Evolutionary conservation across 2,888 invertebrate species (phyloP).

Genomic region (Phymatocera aterrima): DNA sequence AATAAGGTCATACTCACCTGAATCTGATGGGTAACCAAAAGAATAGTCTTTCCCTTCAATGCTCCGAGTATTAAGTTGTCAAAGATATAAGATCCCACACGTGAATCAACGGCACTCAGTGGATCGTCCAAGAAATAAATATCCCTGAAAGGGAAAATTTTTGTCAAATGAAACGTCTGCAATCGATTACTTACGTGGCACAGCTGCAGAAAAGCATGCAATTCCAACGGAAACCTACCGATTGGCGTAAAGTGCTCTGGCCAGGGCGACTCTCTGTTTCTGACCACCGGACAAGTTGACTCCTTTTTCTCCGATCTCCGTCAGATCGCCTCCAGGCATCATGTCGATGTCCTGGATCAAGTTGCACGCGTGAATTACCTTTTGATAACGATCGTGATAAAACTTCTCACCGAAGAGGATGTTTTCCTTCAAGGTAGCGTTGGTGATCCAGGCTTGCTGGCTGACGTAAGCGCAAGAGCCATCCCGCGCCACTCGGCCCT

Average conservation of each 20-base stretch:
- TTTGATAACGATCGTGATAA: conserved; percentile 77
- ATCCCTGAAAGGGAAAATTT: conserved; percentile 70
- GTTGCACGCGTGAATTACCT: conserved; percentile 76
- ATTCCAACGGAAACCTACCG: conserved; percentile 59
- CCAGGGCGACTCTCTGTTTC: conserved; percentile 77
- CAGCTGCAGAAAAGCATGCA: not conserved
- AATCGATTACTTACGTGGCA: not conserved
- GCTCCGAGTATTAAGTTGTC: conserved; percentile 76
- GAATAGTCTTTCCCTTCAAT: conserved; percentile 76
- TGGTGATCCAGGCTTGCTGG: conserved; percentile 80
- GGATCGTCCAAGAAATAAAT: conserved; percentile 79
- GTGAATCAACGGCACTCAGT: conserved; percentile 77
- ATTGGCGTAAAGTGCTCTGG: conserved; percentile 77
- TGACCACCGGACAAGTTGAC: conserved; percentile 78
- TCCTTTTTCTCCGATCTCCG: conserved; percentile 78
- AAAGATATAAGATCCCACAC: conserved; percentile 77
- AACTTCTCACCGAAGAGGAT: conserved; percentile 78
- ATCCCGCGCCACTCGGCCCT: conserved; percentile 74
- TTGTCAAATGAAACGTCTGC: not conserved
- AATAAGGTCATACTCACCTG: conserved; percentile 69
- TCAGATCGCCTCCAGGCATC: conserved; percentile 78
- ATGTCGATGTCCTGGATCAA: conserved; percentile 77
- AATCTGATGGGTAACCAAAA: conserved; percentile 81
- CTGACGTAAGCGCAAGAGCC: conserved; percentile 77
- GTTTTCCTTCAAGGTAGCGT: conserved; percentile 79